Conservation (phyloP, 1,140 invertebrate genomes). For the Xylocopa sonorina region DNA sequence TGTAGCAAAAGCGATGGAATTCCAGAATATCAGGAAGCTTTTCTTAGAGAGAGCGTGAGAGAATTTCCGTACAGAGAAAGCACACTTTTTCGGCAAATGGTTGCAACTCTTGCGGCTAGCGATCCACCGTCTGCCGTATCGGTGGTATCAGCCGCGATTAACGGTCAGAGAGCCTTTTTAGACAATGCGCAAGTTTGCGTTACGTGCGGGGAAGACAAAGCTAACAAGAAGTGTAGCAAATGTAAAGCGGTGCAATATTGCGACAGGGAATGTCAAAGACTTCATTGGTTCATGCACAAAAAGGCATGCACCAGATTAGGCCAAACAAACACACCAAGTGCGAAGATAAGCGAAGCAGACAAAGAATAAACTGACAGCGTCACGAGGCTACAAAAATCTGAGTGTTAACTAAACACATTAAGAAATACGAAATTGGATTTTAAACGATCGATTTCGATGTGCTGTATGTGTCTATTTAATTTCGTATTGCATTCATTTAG, state of each 20-base stretch:
- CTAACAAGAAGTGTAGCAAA: conserved; percentile 96
- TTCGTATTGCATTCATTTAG: conserved; percentile 12
- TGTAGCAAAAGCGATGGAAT: conserved; percentile 88
- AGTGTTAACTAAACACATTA: conserved; percentile 68
- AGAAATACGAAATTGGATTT: conserved; percentile 7
- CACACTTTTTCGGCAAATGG: conserved; percentile 93
- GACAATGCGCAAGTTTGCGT: conserved; percentile 89
- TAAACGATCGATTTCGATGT: conserved; percentile 22
- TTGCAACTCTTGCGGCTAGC: conserved; percentile 87
- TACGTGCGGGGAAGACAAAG: conserved; percentile 94
- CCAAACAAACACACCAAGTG: conserved; percentile 50
- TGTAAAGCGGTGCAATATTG: conserved; percentile 98
- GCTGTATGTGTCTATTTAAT: conserved; percentile 36
- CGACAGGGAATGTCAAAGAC: conserved; percentile 94
- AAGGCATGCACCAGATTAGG: conserved; percentile 88
- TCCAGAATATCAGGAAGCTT: conserved; percentile 90
- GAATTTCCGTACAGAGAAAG: conserved; percentile 94
- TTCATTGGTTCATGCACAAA: conserved; percentile 98
- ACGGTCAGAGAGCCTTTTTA: conserved; percentile 90
- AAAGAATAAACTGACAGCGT: conserved; percentile 73
- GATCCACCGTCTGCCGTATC: conserved; percentile 87
- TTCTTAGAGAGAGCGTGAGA: conserved; percentile 92
- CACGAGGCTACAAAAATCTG: conserved; percentile 72
- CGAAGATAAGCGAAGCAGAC: conserved; percentile 72
- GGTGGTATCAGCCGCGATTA: conserved; percentile 92